Conservation (phyloP, 2,797 vertebrate genomes). For the Otolemur crassicaudatus region DNA sequence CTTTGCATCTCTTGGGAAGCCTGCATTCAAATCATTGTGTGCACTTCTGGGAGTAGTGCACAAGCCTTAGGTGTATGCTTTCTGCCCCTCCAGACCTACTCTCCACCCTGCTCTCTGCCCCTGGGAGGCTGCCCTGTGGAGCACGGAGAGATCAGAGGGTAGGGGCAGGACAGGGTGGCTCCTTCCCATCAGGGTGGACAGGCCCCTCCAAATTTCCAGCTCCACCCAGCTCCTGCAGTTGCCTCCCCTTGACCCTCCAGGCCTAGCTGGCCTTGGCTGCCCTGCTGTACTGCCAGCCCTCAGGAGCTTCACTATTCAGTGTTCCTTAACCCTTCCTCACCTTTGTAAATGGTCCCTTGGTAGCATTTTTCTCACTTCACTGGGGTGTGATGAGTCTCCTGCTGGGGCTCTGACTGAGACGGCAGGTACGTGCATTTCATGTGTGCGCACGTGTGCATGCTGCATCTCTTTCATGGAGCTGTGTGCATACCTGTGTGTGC, state of each 20-base stretch:
- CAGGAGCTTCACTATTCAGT: rapidly evolving
- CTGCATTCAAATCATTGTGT: not conserved
- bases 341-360: not conserved
- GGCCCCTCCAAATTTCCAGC: not conserved
- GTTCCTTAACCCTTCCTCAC: not conserved
- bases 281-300: not conserved
- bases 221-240: rapidly evolving
- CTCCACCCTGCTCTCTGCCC: constrained; percentile 85
- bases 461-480: not conserved
- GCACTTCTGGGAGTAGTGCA: rapidly evolving
- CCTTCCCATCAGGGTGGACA: not conserved
- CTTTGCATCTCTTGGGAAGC: not conserved
- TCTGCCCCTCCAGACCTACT: constrained; percentile 4
- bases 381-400: not conserved
- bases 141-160: not conserved
- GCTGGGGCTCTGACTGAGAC: not conserved
- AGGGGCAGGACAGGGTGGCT: not conserved
- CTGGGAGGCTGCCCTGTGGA: constrained; percentile 66
- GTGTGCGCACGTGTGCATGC: too few relatives aligned
- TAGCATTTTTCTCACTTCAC: not conserved
- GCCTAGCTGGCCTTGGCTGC: not conserved
- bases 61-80: constrained; percentile 31
- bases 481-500: not conserved
- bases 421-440: rapidly evolving
- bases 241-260: not conserved